These are phyloP conservation scores for Platyscapa corneri DNA, from an alignment of 1,140 invertebrate genomes.

Conservation along the genomic window DNA sequence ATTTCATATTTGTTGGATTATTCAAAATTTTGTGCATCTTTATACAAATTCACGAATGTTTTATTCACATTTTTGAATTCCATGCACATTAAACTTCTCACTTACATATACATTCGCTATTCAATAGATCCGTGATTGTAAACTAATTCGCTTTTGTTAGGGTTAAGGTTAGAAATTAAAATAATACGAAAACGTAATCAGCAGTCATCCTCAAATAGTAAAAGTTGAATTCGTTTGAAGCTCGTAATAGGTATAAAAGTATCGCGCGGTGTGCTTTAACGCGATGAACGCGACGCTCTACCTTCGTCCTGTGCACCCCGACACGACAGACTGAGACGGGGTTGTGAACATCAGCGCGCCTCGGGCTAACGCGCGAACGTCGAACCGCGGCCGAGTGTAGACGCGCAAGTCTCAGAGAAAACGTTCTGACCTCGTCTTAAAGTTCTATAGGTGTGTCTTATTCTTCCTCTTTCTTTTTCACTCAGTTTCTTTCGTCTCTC, in stretches of 20 bases:
- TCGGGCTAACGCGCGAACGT: conserved; percentile 19
- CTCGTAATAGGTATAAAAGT: background rate
- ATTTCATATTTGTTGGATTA: background rate
- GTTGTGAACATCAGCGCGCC: background rate
- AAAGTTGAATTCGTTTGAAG: background rate
- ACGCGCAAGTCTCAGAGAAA: conserved; percentile 24
- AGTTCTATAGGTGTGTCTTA: background rate
- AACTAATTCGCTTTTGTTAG: background rate
- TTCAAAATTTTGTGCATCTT: background rate
- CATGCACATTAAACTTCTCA: background rate
- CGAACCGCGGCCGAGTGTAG: conserved; percentile 6
- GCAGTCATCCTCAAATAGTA: too few species aligned
- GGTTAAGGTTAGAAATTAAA: background rate
- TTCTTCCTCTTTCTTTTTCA: background rate
- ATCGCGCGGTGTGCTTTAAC: background rate
- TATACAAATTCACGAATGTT: background rate
- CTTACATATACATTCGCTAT: background rate
- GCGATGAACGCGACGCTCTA: background rate
- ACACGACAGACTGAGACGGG: conserved; percentile 22
- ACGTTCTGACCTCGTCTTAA: conserved; percentile 34
- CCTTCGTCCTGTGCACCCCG: conserved; percentile 10
- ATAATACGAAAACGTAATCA: background rate
- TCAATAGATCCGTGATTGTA: background rate
- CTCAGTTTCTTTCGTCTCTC: background rate
- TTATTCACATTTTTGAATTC: background rate